Conservation (phyloP, 2,888 invertebrate genomes). For the Dicyrtomina minuta region DNA sequence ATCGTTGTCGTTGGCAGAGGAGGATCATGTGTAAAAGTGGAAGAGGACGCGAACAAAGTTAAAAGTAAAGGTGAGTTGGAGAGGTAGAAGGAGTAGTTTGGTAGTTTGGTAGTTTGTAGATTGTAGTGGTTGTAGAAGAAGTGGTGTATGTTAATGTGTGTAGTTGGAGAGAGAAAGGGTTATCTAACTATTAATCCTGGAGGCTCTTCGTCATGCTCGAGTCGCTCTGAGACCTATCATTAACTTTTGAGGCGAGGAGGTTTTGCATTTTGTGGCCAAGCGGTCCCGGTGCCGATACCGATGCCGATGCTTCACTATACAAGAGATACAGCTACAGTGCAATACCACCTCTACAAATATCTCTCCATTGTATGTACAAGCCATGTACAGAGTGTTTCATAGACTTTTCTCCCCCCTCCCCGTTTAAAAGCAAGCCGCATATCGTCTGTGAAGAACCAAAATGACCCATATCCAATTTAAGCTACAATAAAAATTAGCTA, state of each 20-base stretch:
- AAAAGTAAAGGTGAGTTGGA: neutral
- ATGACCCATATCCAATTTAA: too few species aligned
- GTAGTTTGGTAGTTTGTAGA: too few species aligned
- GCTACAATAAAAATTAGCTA: too few species aligned
- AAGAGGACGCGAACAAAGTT: neutral
- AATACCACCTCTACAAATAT: too few species aligned
- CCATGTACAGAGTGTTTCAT: too few species aligned
- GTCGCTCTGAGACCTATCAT: conserved; percentile 32
- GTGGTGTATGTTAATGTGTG: neutral
- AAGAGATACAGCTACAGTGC: neutral
- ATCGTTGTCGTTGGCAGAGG: too few species aligned
- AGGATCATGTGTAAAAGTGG: neutral
- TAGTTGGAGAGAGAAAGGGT: conserved; percentile 7
- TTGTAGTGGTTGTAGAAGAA: too few species aligned
- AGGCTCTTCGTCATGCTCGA: conserved; percentile 29
- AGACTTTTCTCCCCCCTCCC: too few species aligned
- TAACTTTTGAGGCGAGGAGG: conserved; percentile 24
- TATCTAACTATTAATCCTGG: conserved; percentile 29
- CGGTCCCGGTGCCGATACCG: too few species aligned
- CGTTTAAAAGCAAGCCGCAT: too few species aligned
- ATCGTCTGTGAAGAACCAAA: too few species aligned
- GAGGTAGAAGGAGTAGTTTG: neutral
- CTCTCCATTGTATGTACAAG: too few species aligned
- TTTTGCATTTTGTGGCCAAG: conserved; percentile 30
- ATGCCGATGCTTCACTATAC: conserved; percentile 3